Evolutionary conservation across 2,113 vertebrate species (phyloP).

Genomic region (Lutjanus erythropterus): DNA sequence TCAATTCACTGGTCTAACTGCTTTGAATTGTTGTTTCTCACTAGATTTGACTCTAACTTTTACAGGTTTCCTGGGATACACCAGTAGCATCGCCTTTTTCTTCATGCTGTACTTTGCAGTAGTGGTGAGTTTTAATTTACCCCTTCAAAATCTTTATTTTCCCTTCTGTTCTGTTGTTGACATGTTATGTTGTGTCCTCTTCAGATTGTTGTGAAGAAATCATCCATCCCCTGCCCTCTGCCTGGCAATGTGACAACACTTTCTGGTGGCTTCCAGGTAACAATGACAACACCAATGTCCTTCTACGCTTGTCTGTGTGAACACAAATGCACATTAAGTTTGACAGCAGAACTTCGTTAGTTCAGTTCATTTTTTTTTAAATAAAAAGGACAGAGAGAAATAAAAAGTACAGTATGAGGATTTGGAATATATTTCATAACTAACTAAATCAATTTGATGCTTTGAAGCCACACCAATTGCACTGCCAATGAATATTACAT

Average conservation of each 20-base stretch:
- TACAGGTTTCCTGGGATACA: constrained; percentile 97
- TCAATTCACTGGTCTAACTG: neutral
- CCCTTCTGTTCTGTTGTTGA: neutral
- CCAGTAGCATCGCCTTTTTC: constrained; percentile 95
- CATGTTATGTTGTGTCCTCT: constrained; percentile 38
- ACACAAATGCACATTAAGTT: neutral
- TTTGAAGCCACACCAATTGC: no score
- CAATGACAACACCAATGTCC: neutral
- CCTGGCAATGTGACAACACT: constrained; percentile 79
- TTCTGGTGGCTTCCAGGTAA: constrained; percentile 77
- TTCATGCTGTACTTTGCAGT: constrained; percentile 94
- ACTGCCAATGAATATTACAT: no score
- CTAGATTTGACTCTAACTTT: constrained; percentile 73
- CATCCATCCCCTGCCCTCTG: constrained; percentile 93
- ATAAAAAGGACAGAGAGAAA: no score
- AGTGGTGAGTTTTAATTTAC: constrained; percentile 87
- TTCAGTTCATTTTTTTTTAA: no score
- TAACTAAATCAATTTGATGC: no score
- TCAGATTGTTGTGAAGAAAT: constrained; percentile 93
- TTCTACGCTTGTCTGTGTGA: neutral
- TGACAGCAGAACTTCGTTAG: no score
- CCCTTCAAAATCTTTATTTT: neutral
- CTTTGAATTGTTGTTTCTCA: constrained; percentile 1
- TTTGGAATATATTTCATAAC: no score
- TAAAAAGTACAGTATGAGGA: no score